phyloP scores from a whole-genome alignment of 2,888 invertebrate genomes.

The Dioctria rufipes region DNA sequence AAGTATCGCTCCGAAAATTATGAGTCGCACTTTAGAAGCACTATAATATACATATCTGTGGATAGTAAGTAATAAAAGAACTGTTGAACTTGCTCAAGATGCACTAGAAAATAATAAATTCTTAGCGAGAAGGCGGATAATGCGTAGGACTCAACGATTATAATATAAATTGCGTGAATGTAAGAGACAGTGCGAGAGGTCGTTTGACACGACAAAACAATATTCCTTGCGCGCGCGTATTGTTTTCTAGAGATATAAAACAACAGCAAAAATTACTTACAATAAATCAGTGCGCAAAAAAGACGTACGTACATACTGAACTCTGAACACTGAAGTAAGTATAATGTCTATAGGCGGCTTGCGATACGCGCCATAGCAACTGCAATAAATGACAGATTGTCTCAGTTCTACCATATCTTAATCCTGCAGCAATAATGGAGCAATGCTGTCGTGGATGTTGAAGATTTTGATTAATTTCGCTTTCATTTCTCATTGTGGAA shows the following conservation, averaged over 20 bases:
- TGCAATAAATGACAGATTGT: too few species aligned
- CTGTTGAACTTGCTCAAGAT: conserved; percentile 40
- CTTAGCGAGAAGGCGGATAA: conserved; percentile 23
- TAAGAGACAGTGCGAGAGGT: conserved; percentile 35
- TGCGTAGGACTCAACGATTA: conserved; percentile 42
- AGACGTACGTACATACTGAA: not conserved
- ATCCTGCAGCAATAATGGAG: too few species aligned
- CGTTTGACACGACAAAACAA: conserved; percentile 28
- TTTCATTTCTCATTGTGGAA: too few species aligned
- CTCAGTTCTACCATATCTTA: too few species aligned
- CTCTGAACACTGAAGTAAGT: conserved; percentile 3
- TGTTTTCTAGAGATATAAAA: conserved; percentile 12
- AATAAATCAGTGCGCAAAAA: conserved; percentile 31
- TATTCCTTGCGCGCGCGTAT: not conserved
- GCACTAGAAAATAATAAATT: conserved; percentile 33
- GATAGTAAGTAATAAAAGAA: not conserved
- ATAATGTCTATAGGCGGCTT: too few species aligned
- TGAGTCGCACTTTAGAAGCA: too few species aligned
- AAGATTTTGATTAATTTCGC: too few species aligned
- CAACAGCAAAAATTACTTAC: conserved; percentile 45
- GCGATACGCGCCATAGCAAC: too few species aligned
- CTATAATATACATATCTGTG: too few species aligned
- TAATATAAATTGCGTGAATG: conserved; percentile 35
- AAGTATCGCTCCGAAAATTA: too few species aligned
- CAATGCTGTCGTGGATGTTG: too few species aligned